phyloP scores from a whole-genome alignment of 2,888 invertebrate genomes.

The Anoplius nigerrimus region DNA sequence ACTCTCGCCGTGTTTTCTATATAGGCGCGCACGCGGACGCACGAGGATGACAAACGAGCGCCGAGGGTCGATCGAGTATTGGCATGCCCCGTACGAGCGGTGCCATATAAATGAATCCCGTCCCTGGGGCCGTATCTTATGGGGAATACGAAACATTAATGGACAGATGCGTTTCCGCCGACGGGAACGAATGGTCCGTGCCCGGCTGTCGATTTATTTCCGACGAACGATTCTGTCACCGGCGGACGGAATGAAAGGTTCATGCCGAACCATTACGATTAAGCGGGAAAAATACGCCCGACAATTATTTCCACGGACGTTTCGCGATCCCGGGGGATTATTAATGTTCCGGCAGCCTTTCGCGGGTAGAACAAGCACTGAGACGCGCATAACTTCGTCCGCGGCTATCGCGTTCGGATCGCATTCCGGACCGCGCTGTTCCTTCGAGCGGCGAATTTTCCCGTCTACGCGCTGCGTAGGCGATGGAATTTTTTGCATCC shows the following conservation, averaged over 20 bases:
- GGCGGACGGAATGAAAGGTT: constrained; percentile 39
- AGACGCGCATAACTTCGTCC: too few species aligned
- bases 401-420: too few species aligned
- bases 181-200: constrained; percentile 68
- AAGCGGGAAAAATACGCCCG: constrained; percentile 1
- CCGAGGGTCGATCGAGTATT: constrained; percentile 69
- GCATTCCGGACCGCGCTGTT: too few species aligned
- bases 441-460: too few species aligned
- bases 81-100: constrained; percentile 62
- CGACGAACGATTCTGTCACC: constrained; percentile 55
- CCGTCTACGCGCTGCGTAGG: too few species aligned
- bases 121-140: constrained; percentile 69
- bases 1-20: constrained; percentile 2
- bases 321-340: too few species aligned
- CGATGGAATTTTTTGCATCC: too few species aligned
- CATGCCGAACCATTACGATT: constrained; percentile 37
- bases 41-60: constrained; percentile 66
- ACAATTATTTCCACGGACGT: constrained; percentile 25
- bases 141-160: constrained; percentile 72
- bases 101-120: constrained; percentile 71
- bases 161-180: constrained; percentile 69
- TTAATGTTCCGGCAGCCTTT: constrained; percentile 1
- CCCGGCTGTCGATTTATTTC: constrained; percentile 69
- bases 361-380: background rate
- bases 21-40: constrained; percentile 12